Base-by-base conservation (phyloP, 1,140 invertebrate species). In the Pemphigus obesinymphae region DNA sequence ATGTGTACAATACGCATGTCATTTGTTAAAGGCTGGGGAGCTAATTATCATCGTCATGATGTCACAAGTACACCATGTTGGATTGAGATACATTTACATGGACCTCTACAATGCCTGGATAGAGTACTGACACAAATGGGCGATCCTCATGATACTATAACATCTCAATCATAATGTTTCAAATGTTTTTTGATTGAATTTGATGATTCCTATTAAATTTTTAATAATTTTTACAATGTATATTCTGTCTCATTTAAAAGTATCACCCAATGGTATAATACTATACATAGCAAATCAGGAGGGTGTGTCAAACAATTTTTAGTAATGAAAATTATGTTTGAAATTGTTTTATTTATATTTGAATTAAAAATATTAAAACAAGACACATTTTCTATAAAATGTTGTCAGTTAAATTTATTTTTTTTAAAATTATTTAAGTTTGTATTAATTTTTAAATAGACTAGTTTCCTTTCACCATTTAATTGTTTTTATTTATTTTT, bases 1-100 rank as follows among this genome's bases (percentile, higher is more conserved):
- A 98, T 98, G 96, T 98, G 97, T 86, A 98, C 96, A 26, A 98
- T 99, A 85, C 91, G 97, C 84, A 97, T 98, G 95, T 97, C 95
- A 83, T 99, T 99, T 87, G 97, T 99, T 10, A 99, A 99, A 87
- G 96, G 96, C 2, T 99, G 97, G 97, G 97, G 97, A n/a, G 96
- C 96, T 15, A 96, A 98, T 87, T 99, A 99, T 88, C 96, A 98
- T 87, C 89, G 97, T 20, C 95, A 97, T 87, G 96, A 97, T 86
- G 96, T 98, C 2, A 97, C 96, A 1, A 96, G 94, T 45, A 98
- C 96, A 11, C 96, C 96, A 0, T 98, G 96, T 86, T 98, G 96
- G 96, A 97, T 97, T 68, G 96, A 97, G 87, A 94, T 94, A 85
- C 85, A 98, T 86, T 89, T 97, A 7, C 94, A 97, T 85, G 95